phyloP scores from a whole-genome alignment of 1,140 invertebrate genomes.

The Brachionus paranguensis region DNA sequence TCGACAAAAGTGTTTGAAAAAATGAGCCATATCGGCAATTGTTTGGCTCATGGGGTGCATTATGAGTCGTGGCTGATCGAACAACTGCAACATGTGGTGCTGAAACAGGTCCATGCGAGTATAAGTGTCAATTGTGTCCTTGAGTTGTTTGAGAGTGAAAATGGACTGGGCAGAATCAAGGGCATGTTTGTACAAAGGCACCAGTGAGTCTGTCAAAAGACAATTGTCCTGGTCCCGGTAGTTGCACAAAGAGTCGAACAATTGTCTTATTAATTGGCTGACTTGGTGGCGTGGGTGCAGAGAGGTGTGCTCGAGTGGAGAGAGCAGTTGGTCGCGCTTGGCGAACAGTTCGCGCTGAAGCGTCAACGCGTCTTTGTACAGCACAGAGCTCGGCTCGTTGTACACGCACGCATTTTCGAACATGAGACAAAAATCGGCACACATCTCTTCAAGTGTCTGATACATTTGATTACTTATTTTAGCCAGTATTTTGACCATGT shows the following conservation, averaged over 20 bases:
- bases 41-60: background rate
- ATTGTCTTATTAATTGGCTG: background rate
- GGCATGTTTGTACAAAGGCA: background rate
- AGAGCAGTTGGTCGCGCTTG: background rate
- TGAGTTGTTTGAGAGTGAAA: background rate
- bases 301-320: background rate
- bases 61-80: background rate
- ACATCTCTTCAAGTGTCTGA: slow-evolving; percentile 77
- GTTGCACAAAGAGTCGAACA: background rate
- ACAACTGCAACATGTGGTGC: background rate
- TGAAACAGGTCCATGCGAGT: background rate
- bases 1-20: background rate
- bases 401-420: slow-evolving; percentile 99
- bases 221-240: background rate
- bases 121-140: background rate
- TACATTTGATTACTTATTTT: slow-evolving; percentile 65
- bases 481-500: slow-evolving; percentile 83
- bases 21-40: background rate
- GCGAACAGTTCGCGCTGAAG: background rate
- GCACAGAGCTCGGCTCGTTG: slow-evolving; percentile 96
- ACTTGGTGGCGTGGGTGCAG: background rate
- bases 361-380: slow-evolving; percentile 72
- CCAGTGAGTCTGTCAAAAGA: background rate
- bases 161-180: background rate
- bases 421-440: slow-evolving; percentile 89